These are phyloP conservation scores for Tupiocoris notatus DNA, from an alignment of 2,888 invertebrate genomes.

Conservation along the genomic window DNA sequence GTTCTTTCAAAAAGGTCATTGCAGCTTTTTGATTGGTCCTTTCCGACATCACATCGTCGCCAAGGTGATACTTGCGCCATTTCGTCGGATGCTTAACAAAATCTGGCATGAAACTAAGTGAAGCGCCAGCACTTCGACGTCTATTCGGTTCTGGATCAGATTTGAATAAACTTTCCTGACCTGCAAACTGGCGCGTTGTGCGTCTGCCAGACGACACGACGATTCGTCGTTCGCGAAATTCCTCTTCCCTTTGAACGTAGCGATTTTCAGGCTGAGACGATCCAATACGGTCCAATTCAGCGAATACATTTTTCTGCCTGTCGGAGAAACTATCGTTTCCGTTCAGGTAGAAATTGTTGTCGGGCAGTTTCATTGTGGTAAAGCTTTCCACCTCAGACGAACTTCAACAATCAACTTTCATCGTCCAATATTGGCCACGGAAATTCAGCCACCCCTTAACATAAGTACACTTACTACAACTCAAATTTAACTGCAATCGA, in stretches of 20 bases:
- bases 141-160: slow-evolving; percentile 62
- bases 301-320: slow-evolving; percentile 69
- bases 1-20: slow-evolving; percentile 63
- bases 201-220: slow-evolving; percentile 52
- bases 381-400: too few species aligned
- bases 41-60: slow-evolving; percentile 81
- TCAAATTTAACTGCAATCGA: too few species aligned
- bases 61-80: slow-evolving; percentile 77
- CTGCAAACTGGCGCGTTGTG: slow-evolving; percentile 64
- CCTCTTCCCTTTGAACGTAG: slow-evolving; percentile 7
- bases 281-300: slow-evolving; percentile 66
- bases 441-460: too few species aligned
- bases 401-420: too few species aligned
- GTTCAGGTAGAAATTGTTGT: slow-evolving; percentile 41
- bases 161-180: slow-evolving; percentile 78
- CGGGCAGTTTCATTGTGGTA: slow-evolving; percentile 14
- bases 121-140: slow-evolving; percentile 49
- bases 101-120: slow-evolving; percentile 53
- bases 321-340: slow-evolving; percentile 56
- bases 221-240: slow-evolving; percentile 4
- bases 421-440: too few species aligned
- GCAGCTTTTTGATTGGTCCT: slow-evolving; percentile 74
- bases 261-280: slow-evolving; percentile 56
- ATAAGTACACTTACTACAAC: too few species aligned
- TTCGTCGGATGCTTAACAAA: slow-evolving; percentile 74